A percentile compares a stretch with the other conserved stretches of the same genome.
phyloP scores from a whole-genome alignment of 1,140 invertebrate genomes.

The Nylanderia fulva region DNA sequence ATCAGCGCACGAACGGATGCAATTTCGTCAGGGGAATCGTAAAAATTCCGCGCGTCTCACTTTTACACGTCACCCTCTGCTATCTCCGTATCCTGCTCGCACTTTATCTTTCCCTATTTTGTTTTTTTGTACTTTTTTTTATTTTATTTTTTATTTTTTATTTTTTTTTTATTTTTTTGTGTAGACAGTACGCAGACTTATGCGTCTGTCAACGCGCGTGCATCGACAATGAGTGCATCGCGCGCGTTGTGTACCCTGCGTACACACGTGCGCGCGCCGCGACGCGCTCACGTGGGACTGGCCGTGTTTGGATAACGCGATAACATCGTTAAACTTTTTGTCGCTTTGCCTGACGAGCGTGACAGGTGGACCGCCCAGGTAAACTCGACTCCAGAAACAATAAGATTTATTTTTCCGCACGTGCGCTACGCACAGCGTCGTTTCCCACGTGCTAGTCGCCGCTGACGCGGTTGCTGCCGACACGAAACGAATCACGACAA shows the following conservation, averaged over 20 bases:
- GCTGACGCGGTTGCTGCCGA: not conserved
- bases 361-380: slow-evolving; percentile 69
- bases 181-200: slow-evolving; percentile 41
- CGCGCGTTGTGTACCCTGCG: slow-evolving; percentile 60
- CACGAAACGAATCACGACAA: slow-evolving; percentile 50
- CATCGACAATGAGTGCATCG: slow-evolving; percentile 48
- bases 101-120: slow-evolving; percentile 45
- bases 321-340: slow-evolving; percentile 77
- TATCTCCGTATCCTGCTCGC: not conserved
- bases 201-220: slow-evolving; percentile 28
- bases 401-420: slow-evolving; percentile 76
- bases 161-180: not conserved
- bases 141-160: not conserved
- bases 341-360: slow-evolving; percentile 70
- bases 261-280: slow-evolving; percentile 29
- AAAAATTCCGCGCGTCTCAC: slow-evolving; percentile 57
- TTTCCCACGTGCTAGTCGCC: not conserved
- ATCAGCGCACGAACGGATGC: slow-evolving; percentile 40
- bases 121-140: not conserved
- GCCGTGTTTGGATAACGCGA: slow-evolving; percentile 73
- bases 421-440: slow-evolving; percentile 56
- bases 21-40: slow-evolving; percentile 53
- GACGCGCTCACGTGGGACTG: slow-evolving; percentile 52
- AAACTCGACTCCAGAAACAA: slow-evolving; percentile 76
- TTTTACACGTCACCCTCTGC: slow-evolving; percentile 7